Base-by-base conservation (phyloP, 2,888 invertebrate genomes). In the Melanotus villosus region DNA sequence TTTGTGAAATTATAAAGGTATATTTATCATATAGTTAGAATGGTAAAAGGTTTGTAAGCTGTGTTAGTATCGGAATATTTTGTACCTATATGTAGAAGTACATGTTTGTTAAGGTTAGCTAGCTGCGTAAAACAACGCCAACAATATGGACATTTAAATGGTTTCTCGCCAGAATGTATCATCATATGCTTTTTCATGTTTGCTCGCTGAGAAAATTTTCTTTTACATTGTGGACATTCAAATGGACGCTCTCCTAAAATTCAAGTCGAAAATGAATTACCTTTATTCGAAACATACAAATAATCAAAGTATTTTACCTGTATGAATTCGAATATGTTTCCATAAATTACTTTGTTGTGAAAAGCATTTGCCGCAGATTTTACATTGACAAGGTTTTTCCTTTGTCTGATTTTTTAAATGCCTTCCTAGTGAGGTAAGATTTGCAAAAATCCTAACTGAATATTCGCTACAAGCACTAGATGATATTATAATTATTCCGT, bases 261-360 rank as follows among this genome's bases (percentile, higher is more conserved):
- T n/a, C 3, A 47, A 21, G 6, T 23, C 6, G 16, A 41, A 4
- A 47, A 16, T n/a, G n/a, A n/a, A n/a, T n/a, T n/a, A n/a, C n/a
- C n/a, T n/a, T n/a, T n/a, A n/a, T n/a, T n/a, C n/a, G n/a, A n/a
- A n/a, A n/a, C n/a, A n/a, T n/a, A n/a, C n/a, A n/a, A n/a, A n/a
- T n/a, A n/a, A n/a, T n/a, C n/a, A n/a, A 41, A 12, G 9, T 19
- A 47, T 3, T 26, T 7, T 23, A 47, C 47, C 47, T 23, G 47
- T 47, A 47, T 47, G 47, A 7, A 23, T 47, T 10, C 26, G 6
- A 47, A 23, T 23, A 12, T 47, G 47, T 23, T 47, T 47, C 47
- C 47, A 47, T 47, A 47, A 65, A 60, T 76, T 76, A 52, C 76
- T 75, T 57, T 75, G 75, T 41, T 76, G 76, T 1, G 76, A 72